A percentile compares a stretch with the other conserved stretches of the same genome.
Conservation (phyloP, 2,113 vertebrate genomes). For the Nibea coibor region DNA sequence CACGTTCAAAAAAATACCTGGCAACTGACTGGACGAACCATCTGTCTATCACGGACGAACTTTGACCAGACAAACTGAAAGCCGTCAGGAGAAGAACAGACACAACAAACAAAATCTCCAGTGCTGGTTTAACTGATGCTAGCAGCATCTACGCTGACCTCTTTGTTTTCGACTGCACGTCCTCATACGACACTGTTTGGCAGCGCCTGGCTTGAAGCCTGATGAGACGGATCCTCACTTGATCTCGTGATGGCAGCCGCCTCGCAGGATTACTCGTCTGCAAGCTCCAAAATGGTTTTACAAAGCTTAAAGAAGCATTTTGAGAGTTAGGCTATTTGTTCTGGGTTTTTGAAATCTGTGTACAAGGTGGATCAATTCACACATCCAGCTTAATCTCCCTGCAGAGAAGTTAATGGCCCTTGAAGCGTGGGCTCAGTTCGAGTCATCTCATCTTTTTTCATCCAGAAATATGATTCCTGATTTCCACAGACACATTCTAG, state of each 20-base stretch:
- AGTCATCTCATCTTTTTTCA: slow-evolving; percentile 27
- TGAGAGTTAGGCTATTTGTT: neutral
- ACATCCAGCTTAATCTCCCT: slow-evolving; percentile 7
- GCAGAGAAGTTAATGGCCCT: slow-evolving; percentile 12
- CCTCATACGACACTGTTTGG: too few relatives aligned
- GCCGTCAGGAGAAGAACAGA: too few relatives aligned
- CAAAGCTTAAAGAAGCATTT: neutral
- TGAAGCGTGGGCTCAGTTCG: slow-evolving; percentile 1
- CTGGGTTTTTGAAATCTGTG: neutral
- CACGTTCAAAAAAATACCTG: too few relatives aligned
- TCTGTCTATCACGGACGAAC: too few relatives aligned
- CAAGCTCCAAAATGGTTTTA: neutral
- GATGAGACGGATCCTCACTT: too few relatives aligned
- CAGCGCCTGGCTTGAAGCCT: too few relatives aligned
- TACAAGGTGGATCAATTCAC: slow-evolving; percentile 3
- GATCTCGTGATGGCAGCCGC: too few relatives aligned
- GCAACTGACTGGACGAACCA: too few relatives aligned
- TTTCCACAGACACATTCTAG: slow-evolving; percentile 4
- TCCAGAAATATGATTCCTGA: slow-evolving; percentile 29
- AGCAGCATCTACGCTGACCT: too few relatives aligned
- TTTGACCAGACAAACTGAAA: too few relatives aligned
- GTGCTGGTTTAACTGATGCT: neutral
- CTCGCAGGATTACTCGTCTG: neutral
- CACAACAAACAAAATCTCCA: too few relatives aligned
- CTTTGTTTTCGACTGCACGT: too few relatives aligned